These are phyloP conservation scores for Volucella zonaria DNA, from an alignment of 2,888 invertebrate species.

Conservation along the genomic window DNA sequence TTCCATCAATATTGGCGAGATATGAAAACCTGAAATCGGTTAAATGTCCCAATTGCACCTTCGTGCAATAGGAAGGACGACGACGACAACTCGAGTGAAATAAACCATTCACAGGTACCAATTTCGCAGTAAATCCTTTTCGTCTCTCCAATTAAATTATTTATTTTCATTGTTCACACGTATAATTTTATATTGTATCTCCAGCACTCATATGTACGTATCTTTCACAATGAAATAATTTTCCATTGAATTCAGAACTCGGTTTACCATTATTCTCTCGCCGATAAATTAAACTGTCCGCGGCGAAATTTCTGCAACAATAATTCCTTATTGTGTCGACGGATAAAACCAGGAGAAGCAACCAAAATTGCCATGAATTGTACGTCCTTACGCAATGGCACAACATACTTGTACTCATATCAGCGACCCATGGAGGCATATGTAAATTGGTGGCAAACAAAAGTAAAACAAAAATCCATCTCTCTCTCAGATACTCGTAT, in stretches of 20 bases:
- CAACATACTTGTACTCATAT: neutral
- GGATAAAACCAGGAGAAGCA: neutral
- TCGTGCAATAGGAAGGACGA: too few species aligned
- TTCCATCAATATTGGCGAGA: too few species aligned
- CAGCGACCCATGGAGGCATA: neutral
- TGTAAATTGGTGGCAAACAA: neutral
- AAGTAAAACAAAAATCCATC: neutral
- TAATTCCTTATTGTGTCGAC: conserved; percentile 44
- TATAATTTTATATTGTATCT: neutral
- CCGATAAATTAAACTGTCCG: conserved; percentile 30
- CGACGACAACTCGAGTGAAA: too few species aligned
- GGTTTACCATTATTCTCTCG: neutral
- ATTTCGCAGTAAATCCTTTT: too few species aligned
- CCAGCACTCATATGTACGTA: neutral
- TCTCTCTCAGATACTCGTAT: conserved; percentile 1
- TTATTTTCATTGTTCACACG: conserved; percentile 6
- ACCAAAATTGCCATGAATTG: conserved; percentile 10
- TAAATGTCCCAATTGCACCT: too few species aligned
- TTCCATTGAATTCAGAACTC: neutral
- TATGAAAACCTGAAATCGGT: too few species aligned
- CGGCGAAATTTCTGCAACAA: conserved; percentile 1
- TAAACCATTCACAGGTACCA: too few species aligned
- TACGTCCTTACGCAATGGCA: conserved; percentile 21
- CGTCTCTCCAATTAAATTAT: neutral
- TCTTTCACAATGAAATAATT: conserved; percentile 11